Base-by-base conservation (phyloP, 1,140 invertebrate species). In the Drosophila tropicalis region DNA sequence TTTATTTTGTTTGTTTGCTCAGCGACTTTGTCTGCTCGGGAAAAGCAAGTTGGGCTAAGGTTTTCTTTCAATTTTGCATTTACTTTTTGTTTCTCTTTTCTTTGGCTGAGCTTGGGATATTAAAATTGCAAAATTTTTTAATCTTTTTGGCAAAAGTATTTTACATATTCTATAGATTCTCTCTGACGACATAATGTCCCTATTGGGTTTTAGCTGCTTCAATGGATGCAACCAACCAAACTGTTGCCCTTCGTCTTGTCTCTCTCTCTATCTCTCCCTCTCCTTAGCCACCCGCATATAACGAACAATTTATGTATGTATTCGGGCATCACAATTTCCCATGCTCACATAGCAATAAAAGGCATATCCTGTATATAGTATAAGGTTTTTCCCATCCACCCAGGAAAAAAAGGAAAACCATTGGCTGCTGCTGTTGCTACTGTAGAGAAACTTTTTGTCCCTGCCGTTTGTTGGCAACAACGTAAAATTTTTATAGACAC, bases 401-500 rank as follows among this genome's bases (percentile, higher is more conserved):
- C 68, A 12, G 10, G 5, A 36, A 36, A 12, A 36, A 54, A 60
- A 29, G 55, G 62, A 67, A 55, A 44, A 10, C 3, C 71, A 60
- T 62, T 69, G 44, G 54, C 67, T 68, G 51, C 66, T 75, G 36
- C 66, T 75, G 36, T 41, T 51, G 79, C 67, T 69, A 34, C 70
- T 68, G 80, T 74, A 70, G 84, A 63, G 78, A 89, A 89, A 84
- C 63, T 84, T 84, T 81, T 89, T 89, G 84, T 89, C 84, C 84
- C 79, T 90, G 79, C 79, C 39, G 56, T 70, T 71, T 51, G 44
- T 51, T 51, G 76, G 73, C 57, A 72, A 65, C 69, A 71, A 90
- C 79, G 83, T 87, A 76, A 83, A 86, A 87, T 79, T 90, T 90
- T 90, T 89, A 89, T 90, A 85, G 85, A 89, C 85, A 89, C 81